These are phyloP conservation scores for Sebastes diploproa DNA, from an alignment of 2,797 vertebrate genomes.

Conservation along the genomic window DNA sequence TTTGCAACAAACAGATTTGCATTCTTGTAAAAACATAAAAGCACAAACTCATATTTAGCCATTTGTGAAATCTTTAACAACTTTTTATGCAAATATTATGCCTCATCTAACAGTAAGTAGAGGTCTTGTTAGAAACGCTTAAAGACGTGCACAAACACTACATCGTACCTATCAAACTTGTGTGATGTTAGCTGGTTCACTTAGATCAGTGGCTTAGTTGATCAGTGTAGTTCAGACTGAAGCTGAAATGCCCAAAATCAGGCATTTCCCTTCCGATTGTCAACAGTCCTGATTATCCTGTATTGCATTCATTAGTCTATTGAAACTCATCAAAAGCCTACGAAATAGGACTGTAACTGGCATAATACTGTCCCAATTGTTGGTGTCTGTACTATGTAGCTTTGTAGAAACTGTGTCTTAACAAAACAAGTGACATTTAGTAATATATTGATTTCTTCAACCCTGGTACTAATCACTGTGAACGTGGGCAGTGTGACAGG, in stretches of 20 bases:
- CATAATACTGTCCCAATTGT: not conserved
- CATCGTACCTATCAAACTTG: not conserved
- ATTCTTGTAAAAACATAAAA: not conserved
- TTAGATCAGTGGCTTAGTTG: not conserved
- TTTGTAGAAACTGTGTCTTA: not conserved
- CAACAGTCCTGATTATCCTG: not conserved
- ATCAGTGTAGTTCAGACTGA: not conserved
- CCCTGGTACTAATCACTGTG: not conserved
- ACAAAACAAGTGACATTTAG: not conserved
- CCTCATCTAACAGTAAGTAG: not conserved
- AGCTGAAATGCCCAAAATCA: not conserved
- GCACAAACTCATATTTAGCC: not conserved
- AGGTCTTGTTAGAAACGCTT: not conserved
- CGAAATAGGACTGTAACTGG: not conserved
- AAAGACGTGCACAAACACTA: not conserved
- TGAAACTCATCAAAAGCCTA: not conserved
- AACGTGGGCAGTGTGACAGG: conserved; percentile 6
- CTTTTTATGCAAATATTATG: not conserved
- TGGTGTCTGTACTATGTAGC: not conserved
- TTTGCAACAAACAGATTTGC: conserved; percentile 9
- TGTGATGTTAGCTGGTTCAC: not conserved
- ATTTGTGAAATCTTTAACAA: not conserved
- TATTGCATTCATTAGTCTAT: not conserved
- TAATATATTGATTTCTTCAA: not conserved
- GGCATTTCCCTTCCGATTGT: not conserved